Percentiles rank a stretch among this genome's conserved stretches.
phyloP scores from a whole-genome alignment of 2,113 vertebrate genomes.

The Nothobranchius kuhntae region DNA sequence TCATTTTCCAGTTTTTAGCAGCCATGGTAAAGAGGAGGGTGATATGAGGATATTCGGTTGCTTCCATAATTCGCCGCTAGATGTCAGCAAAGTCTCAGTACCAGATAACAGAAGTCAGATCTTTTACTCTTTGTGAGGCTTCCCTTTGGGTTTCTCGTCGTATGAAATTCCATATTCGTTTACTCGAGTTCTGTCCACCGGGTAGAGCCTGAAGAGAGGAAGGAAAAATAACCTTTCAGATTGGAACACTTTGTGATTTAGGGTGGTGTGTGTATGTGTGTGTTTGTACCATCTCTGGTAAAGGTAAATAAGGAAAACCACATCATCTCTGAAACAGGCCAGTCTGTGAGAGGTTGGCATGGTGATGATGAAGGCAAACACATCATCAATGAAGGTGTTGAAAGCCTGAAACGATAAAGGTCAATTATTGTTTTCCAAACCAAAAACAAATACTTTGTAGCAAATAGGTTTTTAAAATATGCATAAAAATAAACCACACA shows the following conservation, averaged over 20 bases:
- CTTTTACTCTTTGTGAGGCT: slow-evolving; percentile 82
- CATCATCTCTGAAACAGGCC: slow-evolving; percentile 96
- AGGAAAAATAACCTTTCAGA: not conserved
- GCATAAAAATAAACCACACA: no score
- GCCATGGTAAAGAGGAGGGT: not conserved
- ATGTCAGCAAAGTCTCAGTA: not conserved
- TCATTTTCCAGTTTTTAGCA: slow-evolving; percentile 1
- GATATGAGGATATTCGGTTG: not conserved
- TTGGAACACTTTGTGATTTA: not conserved
- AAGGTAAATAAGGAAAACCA: slow-evolving; percentile 96
- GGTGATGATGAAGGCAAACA: slow-evolving; percentile 99
- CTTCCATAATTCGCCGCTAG: not conserved
- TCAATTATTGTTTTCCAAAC: not conserved
- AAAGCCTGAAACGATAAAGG: slow-evolving; percentile 84
- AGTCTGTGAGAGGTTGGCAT: slow-evolving; percentile 98
- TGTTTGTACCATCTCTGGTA: slow-evolving; percentile 93
- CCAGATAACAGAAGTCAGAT: slow-evolving; percentile 11
- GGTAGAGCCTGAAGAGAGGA: slow-evolving; percentile 89
- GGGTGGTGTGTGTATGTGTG: not conserved
- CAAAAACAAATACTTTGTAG: no score
- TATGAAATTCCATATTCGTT: slow-evolving; percentile 97
- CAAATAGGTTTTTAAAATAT: no score
- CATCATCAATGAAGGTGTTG: slow-evolving; percentile 98
- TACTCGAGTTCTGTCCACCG: slow-evolving; percentile 95
- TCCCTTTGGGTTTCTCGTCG: slow-evolving; percentile 84